These are phyloP conservation scores for Pollenia griseotomentosa DNA, from an alignment of 2,888 invertebrate genomes.

Conservation along the genomic window DNA sequence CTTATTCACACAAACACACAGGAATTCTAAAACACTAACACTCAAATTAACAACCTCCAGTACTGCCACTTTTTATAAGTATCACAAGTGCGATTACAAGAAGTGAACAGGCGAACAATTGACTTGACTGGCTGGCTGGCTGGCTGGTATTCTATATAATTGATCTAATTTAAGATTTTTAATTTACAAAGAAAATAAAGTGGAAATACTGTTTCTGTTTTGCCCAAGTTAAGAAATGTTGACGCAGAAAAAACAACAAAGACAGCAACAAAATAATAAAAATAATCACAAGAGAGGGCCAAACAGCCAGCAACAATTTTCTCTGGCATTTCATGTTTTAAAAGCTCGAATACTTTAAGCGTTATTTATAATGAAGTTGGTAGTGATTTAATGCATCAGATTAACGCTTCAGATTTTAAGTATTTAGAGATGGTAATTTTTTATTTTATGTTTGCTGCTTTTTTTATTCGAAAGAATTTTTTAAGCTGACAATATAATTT, in stretches of 20 bases:
- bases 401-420: slow-evolving; percentile 70
- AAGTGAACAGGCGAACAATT: background rate
- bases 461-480: slow-evolving; percentile 21
- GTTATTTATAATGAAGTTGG: slow-evolving; percentile 70
- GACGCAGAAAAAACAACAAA: slow-evolving; percentile 25
- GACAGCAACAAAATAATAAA: slow-evolving; percentile 36
- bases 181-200: slow-evolving; percentile 76
- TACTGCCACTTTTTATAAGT: slow-evolving; percentile 13
- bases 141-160: slow-evolving; percentile 76
- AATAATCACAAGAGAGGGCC: slow-evolving; percentile 13
- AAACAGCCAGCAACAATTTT: slow-evolving; percentile 38
- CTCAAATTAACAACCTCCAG: background rate
- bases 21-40: background rate
- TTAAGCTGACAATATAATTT: slow-evolving; percentile 30
- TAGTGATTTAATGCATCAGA: slow-evolving; percentile 72
- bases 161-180: slow-evolving; percentile 79
- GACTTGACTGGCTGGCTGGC: slow-evolving; percentile 24
- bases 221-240: slow-evolving; percentile 23
- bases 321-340: slow-evolving; percentile 37
- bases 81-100: slow-evolving; percentile 32
- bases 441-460: slow-evolving; percentile 31
- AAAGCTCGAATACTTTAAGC: slow-evolving; percentile 61
- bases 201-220: slow-evolving; percentile 51
- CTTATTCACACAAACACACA: slow-evolving; percentile 52
- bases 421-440: slow-evolving; percentile 62